Evolutionary conservation across 2,113 vertebrate genomes (phyloP).

Genomic region (Columba livia): DNA sequence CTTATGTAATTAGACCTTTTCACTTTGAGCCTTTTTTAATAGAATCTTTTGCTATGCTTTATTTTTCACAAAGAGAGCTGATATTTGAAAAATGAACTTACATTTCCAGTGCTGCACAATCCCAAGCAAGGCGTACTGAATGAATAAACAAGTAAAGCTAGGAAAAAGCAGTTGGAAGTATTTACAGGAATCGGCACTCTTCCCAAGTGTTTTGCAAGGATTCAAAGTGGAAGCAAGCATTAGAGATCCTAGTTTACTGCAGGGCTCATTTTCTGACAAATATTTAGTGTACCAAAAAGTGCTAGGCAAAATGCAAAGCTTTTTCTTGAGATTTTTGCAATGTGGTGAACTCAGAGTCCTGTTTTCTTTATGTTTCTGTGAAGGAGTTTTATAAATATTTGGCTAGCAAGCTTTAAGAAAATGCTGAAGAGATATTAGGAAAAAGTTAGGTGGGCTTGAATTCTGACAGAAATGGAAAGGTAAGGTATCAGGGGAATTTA

Average conservation of each 20-base stretch:
- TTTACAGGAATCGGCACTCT: neutral
- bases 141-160: neutral
- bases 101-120: neutral
- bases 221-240: neutral
- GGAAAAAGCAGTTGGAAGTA: neutral
- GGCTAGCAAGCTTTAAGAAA: neutral
- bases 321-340: neutral
- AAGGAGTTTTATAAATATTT: neutral
- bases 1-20: neutral
- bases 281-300: neutral
- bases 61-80: neutral
- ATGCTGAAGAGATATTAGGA: neutral
- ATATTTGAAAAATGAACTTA: neutral
- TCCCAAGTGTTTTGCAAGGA: neutral
- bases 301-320: neutral
- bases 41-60: neutral
- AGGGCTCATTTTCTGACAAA: neutral
- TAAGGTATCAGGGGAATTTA: neutral
- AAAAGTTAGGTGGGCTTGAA: neutral
- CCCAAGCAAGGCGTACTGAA: neutral
- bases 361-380: neutral
- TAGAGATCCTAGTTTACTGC: neutral
- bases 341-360: neutral
- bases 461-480: neutral
- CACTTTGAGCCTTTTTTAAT: neutral